Conservation (phyloP, 2,888 invertebrate genomes). For the Meta bourneti region DNA sequence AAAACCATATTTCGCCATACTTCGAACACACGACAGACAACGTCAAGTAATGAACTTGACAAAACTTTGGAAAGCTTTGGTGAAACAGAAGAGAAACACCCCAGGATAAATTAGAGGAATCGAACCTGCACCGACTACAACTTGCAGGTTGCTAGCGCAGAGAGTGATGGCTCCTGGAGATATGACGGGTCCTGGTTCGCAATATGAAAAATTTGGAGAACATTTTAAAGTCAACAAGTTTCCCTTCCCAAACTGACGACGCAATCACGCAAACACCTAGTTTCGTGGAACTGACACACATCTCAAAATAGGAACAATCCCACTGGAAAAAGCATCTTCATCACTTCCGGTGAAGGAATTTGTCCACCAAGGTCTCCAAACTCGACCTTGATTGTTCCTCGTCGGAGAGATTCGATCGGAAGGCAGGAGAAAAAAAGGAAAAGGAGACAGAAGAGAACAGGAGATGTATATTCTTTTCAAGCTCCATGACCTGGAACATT, state of each 20-base stretch:
- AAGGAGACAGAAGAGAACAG: neutral
- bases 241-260: neutral
- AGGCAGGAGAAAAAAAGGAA: neutral
- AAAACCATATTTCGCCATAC: no score
- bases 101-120: no score
- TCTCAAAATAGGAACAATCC: conserved; percentile 18
- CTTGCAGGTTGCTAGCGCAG: no score
- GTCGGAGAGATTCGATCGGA: conserved; percentile 2
- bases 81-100: no score
- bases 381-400: conserved; percentile 26
- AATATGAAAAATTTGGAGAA: no score
- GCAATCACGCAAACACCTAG: neutral
- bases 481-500: neutral
- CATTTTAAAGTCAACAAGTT: no score
- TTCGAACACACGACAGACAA: no score
- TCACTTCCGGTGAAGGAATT: neutral
- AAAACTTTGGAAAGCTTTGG: no score
- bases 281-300: conserved; percentile 6
- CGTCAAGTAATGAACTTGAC: no score
- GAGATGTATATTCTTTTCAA: neutral
- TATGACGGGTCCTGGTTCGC: no score
- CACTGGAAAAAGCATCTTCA: neutral
- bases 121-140: no score
- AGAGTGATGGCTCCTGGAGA: no score
- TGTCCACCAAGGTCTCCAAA: conserved; percentile 4